phyloP scores from a whole-genome alignment of 2,797 vertebrate species.

The Lemur catta region DNA sequence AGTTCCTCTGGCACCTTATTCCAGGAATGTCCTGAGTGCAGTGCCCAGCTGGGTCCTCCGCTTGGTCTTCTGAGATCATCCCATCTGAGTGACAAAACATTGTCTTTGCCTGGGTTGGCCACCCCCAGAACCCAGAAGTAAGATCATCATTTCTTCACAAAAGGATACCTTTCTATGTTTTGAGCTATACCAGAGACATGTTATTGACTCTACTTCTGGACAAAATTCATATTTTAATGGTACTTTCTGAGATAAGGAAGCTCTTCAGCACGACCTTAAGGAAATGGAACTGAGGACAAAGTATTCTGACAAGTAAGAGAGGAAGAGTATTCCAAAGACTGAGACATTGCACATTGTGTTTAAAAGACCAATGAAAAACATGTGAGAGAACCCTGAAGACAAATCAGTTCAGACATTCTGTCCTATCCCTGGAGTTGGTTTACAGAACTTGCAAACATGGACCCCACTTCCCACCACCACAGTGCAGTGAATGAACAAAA shows the following conservation, averaged over 20 bases:
- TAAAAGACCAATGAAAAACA: neutral
- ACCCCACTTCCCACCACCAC: too few species aligned
- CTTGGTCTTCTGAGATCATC: neutral
- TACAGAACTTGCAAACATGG: neutral
- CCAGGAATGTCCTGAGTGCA: neutral
- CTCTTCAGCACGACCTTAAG: neutral
- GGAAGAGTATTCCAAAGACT: neutral
- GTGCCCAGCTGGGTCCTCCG: neutral
- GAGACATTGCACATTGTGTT: neutral
- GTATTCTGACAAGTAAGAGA: neutral
- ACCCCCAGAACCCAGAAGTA: neutral
- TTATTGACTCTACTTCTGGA: neutral
- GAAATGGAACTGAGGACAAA: neutral
- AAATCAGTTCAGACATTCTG: neutral
- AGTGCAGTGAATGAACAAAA: neutral
- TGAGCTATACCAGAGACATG: neutral
- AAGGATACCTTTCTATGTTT: neutral
- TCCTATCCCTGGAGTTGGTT: neutral
- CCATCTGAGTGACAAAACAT: neutral
- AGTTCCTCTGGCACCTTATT: neutral
- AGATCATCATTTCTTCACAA: neutral
- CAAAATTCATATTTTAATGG: neutral
- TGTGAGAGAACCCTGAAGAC: neutral
- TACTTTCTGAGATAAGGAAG: neutral
- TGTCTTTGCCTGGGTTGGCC: neutral